A percentile compares a stretch with the other conserved stretches of the same genome.
These are phyloP conservation scores for Actinia tenebrosa DNA, from an alignment of 64 coral and sea anemone genomes.

Conservation along the genomic window DNA sequence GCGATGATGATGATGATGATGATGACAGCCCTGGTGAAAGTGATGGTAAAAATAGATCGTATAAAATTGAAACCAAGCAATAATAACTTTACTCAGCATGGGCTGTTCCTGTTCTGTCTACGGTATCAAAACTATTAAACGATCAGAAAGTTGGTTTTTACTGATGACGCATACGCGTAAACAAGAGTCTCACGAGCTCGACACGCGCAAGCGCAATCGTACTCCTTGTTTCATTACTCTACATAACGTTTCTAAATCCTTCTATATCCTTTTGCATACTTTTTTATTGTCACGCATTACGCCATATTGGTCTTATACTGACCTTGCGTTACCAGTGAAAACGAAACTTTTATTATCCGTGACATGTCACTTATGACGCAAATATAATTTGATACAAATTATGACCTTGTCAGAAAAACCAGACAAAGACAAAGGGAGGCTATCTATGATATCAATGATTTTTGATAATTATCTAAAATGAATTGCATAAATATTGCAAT, in stretches of 20 bases:
- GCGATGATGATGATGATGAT: constrained; percentile 45
- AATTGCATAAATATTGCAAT: background rate
- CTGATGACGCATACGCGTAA: background rate
- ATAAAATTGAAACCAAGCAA: constrained; percentile 2
- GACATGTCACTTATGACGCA: background rate
- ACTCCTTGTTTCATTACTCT: background rate
- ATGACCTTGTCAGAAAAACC: background rate
- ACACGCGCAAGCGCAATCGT: background rate
- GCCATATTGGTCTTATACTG: too few relatives aligned
- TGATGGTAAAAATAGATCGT: background rate
- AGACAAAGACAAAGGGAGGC: background rate
- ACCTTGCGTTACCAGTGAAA: background rate
- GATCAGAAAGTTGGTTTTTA: background rate
- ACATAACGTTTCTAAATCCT: background rate
- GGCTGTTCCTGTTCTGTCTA: background rate
- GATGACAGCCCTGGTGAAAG: background rate
- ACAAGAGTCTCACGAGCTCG: too few relatives aligned
- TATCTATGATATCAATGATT: background rate
- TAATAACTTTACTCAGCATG: background rate
- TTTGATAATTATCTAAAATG: background rate
- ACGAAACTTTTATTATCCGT: background rate
- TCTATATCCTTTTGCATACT: background rate
- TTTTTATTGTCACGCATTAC: too few relatives aligned
- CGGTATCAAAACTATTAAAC: background rate
- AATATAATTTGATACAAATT: background rate